Base-by-base conservation (phyloP, 2,888 invertebrate species). In the Calephelis perditalis region DNA sequence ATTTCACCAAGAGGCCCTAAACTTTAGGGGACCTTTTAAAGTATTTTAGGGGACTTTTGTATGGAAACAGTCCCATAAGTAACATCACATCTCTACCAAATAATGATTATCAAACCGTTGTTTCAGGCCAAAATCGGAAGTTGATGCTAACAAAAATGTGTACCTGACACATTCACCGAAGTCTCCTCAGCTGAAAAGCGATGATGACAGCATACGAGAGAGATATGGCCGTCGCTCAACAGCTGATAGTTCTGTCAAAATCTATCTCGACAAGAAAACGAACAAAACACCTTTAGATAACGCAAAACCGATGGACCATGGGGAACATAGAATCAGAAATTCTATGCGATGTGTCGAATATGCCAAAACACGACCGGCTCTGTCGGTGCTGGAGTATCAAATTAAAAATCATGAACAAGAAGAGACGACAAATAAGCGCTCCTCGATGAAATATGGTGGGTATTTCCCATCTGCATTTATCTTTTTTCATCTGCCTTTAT, bases 261-360 rank as follows among this genome's bases (percentile, higher is more conserved):
- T 84, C 49, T 84, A 84, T 68, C 82, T 84, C 64, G 79, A 79
- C 3, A 76, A 75, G 63, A 80, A 69, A 62, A 62, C 78, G 1
- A 72, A 84, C 9, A 86, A 85, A 68, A 78, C 86, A 65, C 87
- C 87, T 3, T 78, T 83, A 0, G 86, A 88, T 63, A 86, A 86
- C 63, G 82, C 83, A 0, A 82, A 77, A 62, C 82, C 83, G 2
- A 78, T 86, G 35, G 78, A 80, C 43, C 73, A 77, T 60, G 75
- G 79, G 4, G 73, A 78, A 60, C 71, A 76, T 4, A 74, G 64
- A 49, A 43, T 58, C 3, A 73, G 77, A 36, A 75, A 63, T 56
- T 82, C 86, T 1, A 70, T 87, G 12, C 66, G 85, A 45, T 81
- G 75, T 65, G 67, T 83, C 5, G 85, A 87, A 62, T 84, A 70